These are phyloP conservation scores for Myripristis jacobus DNA, from an alignment of 2,797 vertebrate genomes.

Conservation along the genomic window DNA sequence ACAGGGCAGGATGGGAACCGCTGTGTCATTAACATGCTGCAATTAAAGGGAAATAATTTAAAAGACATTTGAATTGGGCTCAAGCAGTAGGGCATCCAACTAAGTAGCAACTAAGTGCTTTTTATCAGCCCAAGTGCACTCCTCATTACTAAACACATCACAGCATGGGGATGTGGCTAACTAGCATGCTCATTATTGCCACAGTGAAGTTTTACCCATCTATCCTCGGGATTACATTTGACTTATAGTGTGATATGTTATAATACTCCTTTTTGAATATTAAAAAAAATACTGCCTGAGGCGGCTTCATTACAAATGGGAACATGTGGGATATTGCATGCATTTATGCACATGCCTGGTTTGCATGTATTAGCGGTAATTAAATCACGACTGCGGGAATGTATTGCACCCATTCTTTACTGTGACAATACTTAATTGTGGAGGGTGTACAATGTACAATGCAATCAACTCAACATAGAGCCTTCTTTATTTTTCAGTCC, in stretches of 20 bases:
- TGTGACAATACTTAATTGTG: slow-evolving; percentile 22
- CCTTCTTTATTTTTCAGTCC: slow-evolving; percentile 4
- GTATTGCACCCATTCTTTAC: slow-evolving; percentile 7
- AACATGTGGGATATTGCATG: slow-evolving; percentile 42
- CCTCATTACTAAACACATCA: slow-evolving; percentile 39
- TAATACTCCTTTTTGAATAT: slow-evolving; percentile 18
- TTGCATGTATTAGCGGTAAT: slow-evolving; percentile 10
- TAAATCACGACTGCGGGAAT: slow-evolving; percentile 14
- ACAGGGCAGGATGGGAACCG: not conserved
- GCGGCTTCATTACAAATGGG: slow-evolving; percentile 18
- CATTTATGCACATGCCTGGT: slow-evolving; percentile 49
- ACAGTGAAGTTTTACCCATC: slow-evolving; percentile 19
- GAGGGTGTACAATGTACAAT: slow-evolving; percentile 20
- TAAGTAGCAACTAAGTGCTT: slow-evolving; percentile 30
- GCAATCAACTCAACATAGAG: slow-evolving; percentile 25
- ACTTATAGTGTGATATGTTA: slow-evolving; percentile 36
- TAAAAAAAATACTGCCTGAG: slow-evolving; percentile 23
- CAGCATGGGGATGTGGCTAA: slow-evolving; percentile 1
- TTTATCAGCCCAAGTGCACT: slow-evolving; percentile 39
- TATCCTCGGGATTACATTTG: slow-evolving; percentile 47
- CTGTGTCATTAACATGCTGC: slow-evolving; percentile 17
- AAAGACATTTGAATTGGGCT: slow-evolving; percentile 43
- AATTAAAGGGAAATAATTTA: slow-evolving; percentile 38
- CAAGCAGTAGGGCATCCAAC: slow-evolving; percentile 30
- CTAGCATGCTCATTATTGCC: slow-evolving; percentile 10